Evolutionary conservation across 2,888 invertebrate species (phyloP).

Genomic region (Ochlodes sylvanus): DNA sequence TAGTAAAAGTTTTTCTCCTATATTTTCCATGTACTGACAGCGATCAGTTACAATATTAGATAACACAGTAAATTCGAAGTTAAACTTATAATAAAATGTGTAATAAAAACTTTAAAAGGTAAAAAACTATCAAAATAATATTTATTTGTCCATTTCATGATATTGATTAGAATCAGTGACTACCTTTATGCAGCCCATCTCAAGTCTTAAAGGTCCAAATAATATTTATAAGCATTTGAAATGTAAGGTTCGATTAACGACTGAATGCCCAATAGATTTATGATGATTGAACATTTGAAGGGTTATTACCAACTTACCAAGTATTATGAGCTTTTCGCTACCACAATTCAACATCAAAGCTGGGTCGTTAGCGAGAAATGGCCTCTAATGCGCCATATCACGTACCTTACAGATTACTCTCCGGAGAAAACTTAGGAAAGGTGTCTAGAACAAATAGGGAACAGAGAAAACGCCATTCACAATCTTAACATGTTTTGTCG

Average conservation of each 20-base stretch:
- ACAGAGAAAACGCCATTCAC: not conserved
- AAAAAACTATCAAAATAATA: too few relatives aligned
- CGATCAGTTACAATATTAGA: too few relatives aligned
- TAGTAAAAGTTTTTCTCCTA: too few relatives aligned
- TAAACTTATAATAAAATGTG: too few relatives aligned
- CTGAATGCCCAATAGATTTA: constrained; percentile 1
- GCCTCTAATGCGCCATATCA: constrained; percentile 12
- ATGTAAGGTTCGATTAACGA: not conserved
- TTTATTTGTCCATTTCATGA: too few relatives aligned
- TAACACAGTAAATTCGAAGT: too few relatives aligned
- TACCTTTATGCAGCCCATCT: too few relatives aligned
- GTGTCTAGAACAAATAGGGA: constrained; percentile 2
- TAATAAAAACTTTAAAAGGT: too few relatives aligned
- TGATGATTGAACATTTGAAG: constrained; percentile 9
- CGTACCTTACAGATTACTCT: constrained; percentile 6
- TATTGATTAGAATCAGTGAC: too few relatives aligned
- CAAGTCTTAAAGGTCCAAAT: too few relatives aligned
- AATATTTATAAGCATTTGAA: not conserved
- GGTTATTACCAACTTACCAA: not conserved
- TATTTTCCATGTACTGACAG: too few relatives aligned
- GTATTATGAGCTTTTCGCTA: constrained; percentile 11
- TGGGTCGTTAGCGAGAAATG: constrained; percentile 11
- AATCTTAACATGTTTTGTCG: not conserved
- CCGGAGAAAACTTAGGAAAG: constrained; percentile 5
- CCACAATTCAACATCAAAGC: constrained; percentile 11